A percentile compares a stretch with the other conserved stretches of the same genome.
Conservation (phyloP, 2,888 invertebrate genomes). For the Neelides folsomi region DNA sequence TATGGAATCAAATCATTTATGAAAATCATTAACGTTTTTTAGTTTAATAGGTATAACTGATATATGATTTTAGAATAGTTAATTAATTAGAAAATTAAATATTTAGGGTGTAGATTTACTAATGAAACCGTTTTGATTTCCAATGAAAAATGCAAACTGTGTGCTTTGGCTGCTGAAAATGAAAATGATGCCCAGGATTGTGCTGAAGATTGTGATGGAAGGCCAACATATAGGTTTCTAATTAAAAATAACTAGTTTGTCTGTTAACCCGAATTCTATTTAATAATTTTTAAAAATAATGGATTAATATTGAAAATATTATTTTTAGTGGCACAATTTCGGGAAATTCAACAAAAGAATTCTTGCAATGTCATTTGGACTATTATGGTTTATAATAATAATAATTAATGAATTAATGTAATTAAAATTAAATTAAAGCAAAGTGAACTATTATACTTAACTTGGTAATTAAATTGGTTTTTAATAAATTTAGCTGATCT, state of each 20-base stretch:
- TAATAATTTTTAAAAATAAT: no score
- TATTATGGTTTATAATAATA: background rate
- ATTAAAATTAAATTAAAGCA: background rate
- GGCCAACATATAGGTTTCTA: no score
- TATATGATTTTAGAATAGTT: no score
- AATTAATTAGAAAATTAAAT: background rate
- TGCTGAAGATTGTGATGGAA: conserved; percentile 1
- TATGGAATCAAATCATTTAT: background rate
- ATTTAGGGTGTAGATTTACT: background rate
- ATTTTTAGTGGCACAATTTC: background rate
- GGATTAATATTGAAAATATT: background rate
- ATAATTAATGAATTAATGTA: background rate
- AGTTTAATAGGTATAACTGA: no score
- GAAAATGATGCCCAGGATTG: background rate
- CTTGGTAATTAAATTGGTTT: background rate
- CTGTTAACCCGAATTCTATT: no score
- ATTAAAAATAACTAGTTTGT: no score
- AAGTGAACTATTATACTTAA: no score
- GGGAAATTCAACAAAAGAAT: background rate
- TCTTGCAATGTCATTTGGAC: conserved; percentile 1
- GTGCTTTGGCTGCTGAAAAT: background rate
- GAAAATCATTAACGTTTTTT: background rate
- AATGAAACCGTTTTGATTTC: background rate
- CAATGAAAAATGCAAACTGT: background rate
- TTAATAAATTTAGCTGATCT: conserved; percentile 1